A percentile compares a stretch with the other conserved stretches of the same genome.
phyloP scores from a whole-genome alignment of 2,113 vertebrate genomes.

The Plecturocebus donacophilus region DNA sequence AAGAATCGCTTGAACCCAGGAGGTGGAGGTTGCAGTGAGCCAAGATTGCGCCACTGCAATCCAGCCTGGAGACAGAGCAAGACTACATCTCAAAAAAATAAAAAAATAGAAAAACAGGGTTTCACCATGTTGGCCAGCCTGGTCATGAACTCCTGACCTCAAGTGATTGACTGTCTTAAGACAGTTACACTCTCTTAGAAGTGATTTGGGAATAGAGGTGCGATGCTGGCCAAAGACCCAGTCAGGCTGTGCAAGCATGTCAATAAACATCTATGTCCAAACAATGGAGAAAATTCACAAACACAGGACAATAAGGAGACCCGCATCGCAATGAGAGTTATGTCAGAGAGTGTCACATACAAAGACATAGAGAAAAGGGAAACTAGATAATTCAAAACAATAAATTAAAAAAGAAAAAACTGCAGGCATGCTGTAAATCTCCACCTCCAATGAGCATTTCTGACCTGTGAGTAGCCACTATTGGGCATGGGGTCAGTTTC shows the following conservation, averaged over 20 bases:
- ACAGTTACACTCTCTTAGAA: neutral
- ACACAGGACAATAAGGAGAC: neutral
- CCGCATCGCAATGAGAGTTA: neutral
- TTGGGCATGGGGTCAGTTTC: neutral
- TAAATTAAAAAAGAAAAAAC: neutral
- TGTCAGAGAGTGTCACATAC: neutral
- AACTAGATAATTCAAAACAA: neutral
- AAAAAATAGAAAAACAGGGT: no score
- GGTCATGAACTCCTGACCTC: no score
- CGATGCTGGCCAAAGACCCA: neutral
- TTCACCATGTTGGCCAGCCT: no score
- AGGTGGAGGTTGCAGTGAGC: no score
- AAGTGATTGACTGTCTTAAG: neutral
- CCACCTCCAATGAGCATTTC: neutral
- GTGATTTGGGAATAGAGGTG: neutral
- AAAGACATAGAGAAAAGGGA: neutral
- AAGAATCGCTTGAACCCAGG: no score
- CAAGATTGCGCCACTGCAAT: no score
- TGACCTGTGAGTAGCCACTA: neutral
- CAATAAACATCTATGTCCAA: neutral
- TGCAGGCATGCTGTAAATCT: neutral
- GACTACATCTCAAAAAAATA: no score
- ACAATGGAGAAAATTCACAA: neutral
- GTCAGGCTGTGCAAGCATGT: neutral
- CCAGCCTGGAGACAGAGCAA: no score